Base-by-base conservation (phyloP, 2,888 invertebrate species). In the Argyresthia albistria region DNA sequence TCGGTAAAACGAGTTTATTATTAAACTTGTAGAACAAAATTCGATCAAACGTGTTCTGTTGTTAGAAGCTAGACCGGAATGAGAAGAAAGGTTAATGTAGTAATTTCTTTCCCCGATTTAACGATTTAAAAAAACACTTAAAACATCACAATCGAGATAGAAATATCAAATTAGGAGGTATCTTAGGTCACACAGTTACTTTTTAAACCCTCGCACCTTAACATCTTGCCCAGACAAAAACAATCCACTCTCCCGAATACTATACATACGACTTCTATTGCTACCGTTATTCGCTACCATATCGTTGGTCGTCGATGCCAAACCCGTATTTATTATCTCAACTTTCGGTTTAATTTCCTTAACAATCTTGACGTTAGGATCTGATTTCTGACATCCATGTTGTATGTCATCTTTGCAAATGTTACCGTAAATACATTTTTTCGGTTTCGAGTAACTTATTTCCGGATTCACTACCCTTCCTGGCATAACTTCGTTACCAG, bases 251-350 rank as follows among this genome's bases (percentile, higher is more conserved):
- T 58, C 58, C 51, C 63, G 61, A 11, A 69, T 62, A 54, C 64
- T 67, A 4, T 66, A 63, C 47, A 75, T 56, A 55, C 65, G 60
- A 35, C 73, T 70, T 47, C 63, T 10, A 61, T 60, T 51, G 37
- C n/a, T 49, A 39, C 35, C 51, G 6, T 6, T 39, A 43, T 58
- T 57, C 11, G 53, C 52, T 9, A 58, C 46, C 66, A 73, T 73
- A 56, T 87, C 81, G 67, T 93, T 93, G 43, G 93, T 93, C 3
- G 93, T 92, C 0, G 89, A 93, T 4, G 91, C 83, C 54, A 93
- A 76, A 56, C 89, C 90, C 51, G 89, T 80, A 53, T 89, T 90
- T 56, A 89, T 84, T 59, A 93, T 92, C 53, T 89, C 88, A 10
- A 90, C 62, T 59, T 68, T 69, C 63, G 73, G 66, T 63, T 73